Percentiles rank a stretch among this genome's conserved stretches.
These are phyloP conservation scores for Ariopsis seemanni DNA, from an alignment of 2,113 vertebrate genomes.

Conservation along the genomic window DNA sequence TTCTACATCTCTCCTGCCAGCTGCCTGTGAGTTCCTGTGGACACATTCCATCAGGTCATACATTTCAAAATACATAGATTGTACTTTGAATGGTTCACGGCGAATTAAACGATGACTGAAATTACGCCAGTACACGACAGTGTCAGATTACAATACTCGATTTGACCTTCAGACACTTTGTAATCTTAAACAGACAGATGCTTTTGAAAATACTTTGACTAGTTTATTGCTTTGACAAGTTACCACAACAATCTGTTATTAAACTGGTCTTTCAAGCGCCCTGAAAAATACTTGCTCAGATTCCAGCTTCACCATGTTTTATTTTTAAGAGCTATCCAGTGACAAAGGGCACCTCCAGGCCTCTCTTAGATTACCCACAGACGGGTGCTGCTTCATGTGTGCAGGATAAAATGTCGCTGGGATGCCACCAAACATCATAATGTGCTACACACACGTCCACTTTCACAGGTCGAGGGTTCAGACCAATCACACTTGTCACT, in stretches of 20 bases:
- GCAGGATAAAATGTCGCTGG: constrained; percentile 70
- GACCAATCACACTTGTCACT: constrained; percentile 78
- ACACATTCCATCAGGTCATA: constrained; percentile 20
- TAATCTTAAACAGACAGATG: not conserved
- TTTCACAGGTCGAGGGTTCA: constrained; percentile 74
- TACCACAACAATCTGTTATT: constrained; percentile 41
- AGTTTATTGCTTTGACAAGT: constrained; percentile 8
- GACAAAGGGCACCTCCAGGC: constrained; percentile 79
- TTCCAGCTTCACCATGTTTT: constrained; percentile 75
- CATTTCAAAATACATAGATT: constrained; percentile 11
- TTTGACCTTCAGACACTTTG: not conserved
- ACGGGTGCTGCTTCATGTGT: constrained; percentile 70
- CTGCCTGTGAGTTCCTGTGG: constrained; percentile 9
- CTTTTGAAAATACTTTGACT: not conserved
- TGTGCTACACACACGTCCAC: constrained; percentile 66
- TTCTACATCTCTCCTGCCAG: constrained; percentile 26
- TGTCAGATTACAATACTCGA: not conserved
- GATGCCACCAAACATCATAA: constrained; percentile 80
- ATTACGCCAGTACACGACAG: not conserved
- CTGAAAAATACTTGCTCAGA: constrained; percentile 70
- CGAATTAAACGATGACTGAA: not conserved
- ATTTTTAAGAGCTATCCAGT: constrained; percentile 89
- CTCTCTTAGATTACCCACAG: constrained; percentile 84
- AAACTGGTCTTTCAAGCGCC: constrained; percentile 55
- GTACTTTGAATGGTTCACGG: not conserved